phyloP scores from a whole-genome alignment of 1,140 invertebrate genomes.

The Habropoda laboriosa region DNA sequence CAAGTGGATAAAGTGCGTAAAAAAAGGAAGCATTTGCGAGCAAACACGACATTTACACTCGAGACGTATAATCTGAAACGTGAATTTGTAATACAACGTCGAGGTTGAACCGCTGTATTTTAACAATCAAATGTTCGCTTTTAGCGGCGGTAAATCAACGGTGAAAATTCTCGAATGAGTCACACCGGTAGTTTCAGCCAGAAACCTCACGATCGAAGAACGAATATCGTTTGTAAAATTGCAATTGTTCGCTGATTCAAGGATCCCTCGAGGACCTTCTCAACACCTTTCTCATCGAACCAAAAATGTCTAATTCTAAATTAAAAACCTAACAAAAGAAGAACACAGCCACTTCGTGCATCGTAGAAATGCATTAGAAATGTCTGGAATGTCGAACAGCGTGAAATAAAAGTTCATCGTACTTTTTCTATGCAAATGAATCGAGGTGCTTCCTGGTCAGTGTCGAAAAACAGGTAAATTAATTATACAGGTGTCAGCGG shows the following conservation, averaged over 20 bases:
- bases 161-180: neutral
- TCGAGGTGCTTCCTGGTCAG: neutral
- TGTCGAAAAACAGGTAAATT: neutral
- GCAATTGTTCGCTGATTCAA: neutral
- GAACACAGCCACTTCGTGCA: no score
- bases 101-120: no score
- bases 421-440: no score
- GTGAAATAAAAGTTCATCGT: no score
- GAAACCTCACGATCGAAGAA: neutral
- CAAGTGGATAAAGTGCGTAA: no score
- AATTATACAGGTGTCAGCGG: neutral
- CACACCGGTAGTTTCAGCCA: neutral
- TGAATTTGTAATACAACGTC: neutral
- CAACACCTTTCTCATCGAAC: neutral
- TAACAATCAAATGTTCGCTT: neutral
- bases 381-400: no score
- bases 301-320: no score
- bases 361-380: no score
- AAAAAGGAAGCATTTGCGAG: no score
- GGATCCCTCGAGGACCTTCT: neutral
- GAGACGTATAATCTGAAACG: no score
- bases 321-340: no score
- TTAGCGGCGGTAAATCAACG: neutral
- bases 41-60: no score
- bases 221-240: neutral